A percentile compares a stretch with the other conserved stretches of the same genome.
Evolutionary conservation across 2,797 vertebrate species (phyloP).

Genomic region (Hemitrygon akajei): DNA sequence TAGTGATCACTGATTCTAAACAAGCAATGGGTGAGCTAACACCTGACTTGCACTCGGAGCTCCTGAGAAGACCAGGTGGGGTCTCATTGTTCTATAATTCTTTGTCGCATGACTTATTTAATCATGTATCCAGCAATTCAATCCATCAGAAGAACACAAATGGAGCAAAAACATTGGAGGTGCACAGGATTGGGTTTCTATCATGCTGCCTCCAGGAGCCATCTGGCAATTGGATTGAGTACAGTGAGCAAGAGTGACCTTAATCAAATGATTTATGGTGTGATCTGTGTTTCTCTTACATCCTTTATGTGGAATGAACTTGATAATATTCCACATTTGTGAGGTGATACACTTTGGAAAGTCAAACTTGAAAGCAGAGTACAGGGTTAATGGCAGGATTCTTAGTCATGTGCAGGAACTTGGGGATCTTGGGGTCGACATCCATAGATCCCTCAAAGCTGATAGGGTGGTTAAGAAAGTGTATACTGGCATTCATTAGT

Average conservation of each 20-base stretch:
- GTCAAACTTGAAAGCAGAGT: too few species aligned
- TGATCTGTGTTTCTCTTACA: neutral
- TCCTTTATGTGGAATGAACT: neutral
- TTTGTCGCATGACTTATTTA: neutral
- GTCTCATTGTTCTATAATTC: neutral
- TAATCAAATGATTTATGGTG: neutral
- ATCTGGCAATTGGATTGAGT: neutral
- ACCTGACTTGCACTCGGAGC: neutral
- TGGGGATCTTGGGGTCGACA: too few species aligned
- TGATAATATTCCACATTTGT: neutral
- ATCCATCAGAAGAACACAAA: slow-evolving; percentile 6
- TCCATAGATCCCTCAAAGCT: too few species aligned
- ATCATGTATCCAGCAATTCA: neutral
- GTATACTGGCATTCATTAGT: too few species aligned
- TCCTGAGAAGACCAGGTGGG: neutral
- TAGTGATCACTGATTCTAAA: too few species aligned
- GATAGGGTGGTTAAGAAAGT: too few species aligned
- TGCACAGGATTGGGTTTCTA: neutral
- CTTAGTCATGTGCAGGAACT: too few species aligned
- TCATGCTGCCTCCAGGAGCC: neutral
- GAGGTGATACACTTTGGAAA: too few species aligned
- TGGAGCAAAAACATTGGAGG: neutral
- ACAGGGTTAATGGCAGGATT: too few species aligned
- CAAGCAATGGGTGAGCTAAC: neutral
- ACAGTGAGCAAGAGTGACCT: neutral